Evolutionary conservation across 2,797 vertebrate genomes (phyloP).

Genomic region (Limnodromus scolopaceus): DNA sequence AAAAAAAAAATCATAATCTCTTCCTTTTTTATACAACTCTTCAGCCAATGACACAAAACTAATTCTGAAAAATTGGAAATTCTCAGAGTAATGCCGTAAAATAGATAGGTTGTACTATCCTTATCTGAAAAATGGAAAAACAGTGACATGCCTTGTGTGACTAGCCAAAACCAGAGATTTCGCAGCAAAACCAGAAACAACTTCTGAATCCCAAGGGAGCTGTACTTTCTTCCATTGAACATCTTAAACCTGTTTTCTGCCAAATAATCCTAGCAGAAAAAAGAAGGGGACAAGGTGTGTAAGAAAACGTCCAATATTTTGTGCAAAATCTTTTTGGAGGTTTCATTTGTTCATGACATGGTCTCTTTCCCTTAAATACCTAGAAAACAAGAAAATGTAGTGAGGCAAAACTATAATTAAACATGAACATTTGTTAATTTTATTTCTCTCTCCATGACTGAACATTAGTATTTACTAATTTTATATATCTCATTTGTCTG

Average conservation of each 20-base stretch:
- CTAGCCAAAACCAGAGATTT: not conserved
- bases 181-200: not conserved
- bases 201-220: not conserved
- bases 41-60: not conserved
- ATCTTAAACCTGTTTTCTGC: not conserved
- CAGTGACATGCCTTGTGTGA: not conserved
- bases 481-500: not conserved
- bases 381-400: not conserved
- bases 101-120: not conserved
- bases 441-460: not conserved
- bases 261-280: not conserved
- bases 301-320: not conserved
- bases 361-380: not conserved
- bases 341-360: not conserved
- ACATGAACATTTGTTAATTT: not conserved
- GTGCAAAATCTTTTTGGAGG: not conserved
- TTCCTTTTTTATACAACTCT: not conserved
- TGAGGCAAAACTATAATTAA: not conserved
- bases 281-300: not conserved
- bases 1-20: not conserved
- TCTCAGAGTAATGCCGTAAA: not conserved
- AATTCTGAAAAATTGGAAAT: not conserved
- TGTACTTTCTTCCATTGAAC: not conserved
- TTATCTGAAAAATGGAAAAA: not conserved
- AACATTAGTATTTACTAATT: not conserved